Conservation (phyloP, 2,888 invertebrate species). For the Gari tellinella region DNA sequence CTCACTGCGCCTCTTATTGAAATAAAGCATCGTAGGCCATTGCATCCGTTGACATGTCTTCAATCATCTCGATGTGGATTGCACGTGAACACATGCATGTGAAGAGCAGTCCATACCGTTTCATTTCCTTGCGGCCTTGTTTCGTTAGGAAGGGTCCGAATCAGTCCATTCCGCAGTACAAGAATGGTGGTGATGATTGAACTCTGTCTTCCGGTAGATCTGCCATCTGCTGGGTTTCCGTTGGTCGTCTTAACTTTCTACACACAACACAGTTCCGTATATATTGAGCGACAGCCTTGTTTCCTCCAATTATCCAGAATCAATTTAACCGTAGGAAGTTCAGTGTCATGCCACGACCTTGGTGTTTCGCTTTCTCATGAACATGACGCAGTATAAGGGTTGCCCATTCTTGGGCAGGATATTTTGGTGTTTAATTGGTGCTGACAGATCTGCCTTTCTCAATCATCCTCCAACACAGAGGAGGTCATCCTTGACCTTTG, state of each 20-base stretch:
- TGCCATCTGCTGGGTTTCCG: conserved; percentile 75
- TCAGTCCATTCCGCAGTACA: conserved; percentile 78
- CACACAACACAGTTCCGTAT: conserved; percentile 75
- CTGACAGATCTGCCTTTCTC: conserved; percentile 13
- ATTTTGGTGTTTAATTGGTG: conserved; percentile 14
- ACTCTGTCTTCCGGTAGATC: conserved; percentile 77
- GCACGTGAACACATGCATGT: conserved; percentile 76
- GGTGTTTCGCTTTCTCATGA: conserved; percentile 49
- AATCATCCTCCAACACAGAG: conserved; percentile 37
- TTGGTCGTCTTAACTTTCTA: conserved; percentile 53
- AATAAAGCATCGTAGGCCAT: conserved; percentile 57
- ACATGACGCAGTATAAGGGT: conserved; percentile 48
- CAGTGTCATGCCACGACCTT: conserved; percentile 57
- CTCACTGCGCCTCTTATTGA: conserved; percentile 58
- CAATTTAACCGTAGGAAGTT: conserved; percentile 52
- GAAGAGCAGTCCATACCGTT: conserved; percentile 78
- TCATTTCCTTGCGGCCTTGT: conserved; percentile 68
- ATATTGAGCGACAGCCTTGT: conserved; percentile 57
- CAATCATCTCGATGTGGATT: conserved; percentile 70
- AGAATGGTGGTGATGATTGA: conserved; percentile 71
- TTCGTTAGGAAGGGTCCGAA: conserved; percentile 75
- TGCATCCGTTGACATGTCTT: conserved; percentile 59
- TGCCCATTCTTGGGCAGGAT: conserved; percentile 37
- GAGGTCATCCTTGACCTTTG: conserved; percentile 17
- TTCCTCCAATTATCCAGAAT: conserved; percentile 76